Evolutionary conservation across 2,888 invertebrate species (phyloP).

Genomic region (Campoplex capitator): DNA sequence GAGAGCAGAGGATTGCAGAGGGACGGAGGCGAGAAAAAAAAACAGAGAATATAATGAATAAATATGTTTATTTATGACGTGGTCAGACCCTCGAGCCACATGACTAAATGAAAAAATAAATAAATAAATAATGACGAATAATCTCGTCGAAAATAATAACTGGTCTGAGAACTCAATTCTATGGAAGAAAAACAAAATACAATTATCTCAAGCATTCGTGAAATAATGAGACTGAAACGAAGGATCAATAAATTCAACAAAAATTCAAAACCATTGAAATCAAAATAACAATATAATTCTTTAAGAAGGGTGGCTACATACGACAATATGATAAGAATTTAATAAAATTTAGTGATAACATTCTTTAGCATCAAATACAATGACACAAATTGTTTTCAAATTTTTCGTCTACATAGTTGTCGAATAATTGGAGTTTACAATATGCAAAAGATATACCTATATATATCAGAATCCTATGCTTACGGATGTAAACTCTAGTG

Average conservation of each 20-base stretch:
- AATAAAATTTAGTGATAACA: no score
- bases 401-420: no score
- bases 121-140: neutral
- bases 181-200: neutral
- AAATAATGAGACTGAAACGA: neutral
- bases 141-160: neutral
- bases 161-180: neutral
- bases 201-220: neutral
- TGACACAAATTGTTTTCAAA: no score
- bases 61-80: slow-evolving; percentile 1
- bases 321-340: no score
- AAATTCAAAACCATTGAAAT: no score
- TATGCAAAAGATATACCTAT: no score
- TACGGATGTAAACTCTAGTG: no score
- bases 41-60: neutral
- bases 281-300: no score
- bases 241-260: neutral
- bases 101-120: neutral
- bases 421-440: no score
- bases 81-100: neutral
- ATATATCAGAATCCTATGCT: no score
- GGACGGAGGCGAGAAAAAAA: slow-evolving; percentile 9
- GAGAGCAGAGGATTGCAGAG: neutral
- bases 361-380: no score
- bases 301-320: no score